phyloP scores from a whole-genome alignment of 2,113 vertebrate genomes.

The Syrrhaptes paradoxus region DNA sequence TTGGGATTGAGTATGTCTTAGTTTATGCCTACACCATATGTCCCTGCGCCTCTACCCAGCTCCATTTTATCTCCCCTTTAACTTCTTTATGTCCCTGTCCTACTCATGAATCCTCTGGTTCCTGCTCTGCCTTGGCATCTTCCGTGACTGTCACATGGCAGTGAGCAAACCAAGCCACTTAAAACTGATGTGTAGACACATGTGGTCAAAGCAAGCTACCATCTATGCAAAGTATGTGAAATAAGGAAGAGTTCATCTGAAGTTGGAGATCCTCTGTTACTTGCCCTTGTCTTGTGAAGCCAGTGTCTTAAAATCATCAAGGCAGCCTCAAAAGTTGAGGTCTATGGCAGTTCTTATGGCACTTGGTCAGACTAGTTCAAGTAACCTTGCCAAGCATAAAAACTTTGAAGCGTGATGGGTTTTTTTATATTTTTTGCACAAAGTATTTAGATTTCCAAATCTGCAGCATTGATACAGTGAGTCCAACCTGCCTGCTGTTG shows the following conservation, averaged over 20 bases:
- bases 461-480: not conserved
- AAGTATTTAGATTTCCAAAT: not conserved
- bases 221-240: not conserved
- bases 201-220: not conserved
- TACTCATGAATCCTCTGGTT: not conserved
- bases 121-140: not conserved
- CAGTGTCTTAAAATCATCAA: not conserved
- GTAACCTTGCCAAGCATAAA: not conserved
- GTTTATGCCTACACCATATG: not conserved
- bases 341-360: not conserved
- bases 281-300: not conserved
- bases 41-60: not conserved
- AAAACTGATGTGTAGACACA: not conserved
- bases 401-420: not conserved
- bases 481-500: not conserved
- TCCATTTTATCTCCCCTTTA: not conserved
- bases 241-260: not conserved
- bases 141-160: rapidly evolving
- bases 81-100: not conserved
- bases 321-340: not conserved
- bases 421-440: not conserved
- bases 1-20: not conserved
- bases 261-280: not conserved
- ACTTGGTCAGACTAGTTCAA: not conserved
- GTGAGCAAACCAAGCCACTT: not conserved